phyloP scores from a whole-genome alignment of 1,140 invertebrate species.

The Helicoverpa zea region DNA sequence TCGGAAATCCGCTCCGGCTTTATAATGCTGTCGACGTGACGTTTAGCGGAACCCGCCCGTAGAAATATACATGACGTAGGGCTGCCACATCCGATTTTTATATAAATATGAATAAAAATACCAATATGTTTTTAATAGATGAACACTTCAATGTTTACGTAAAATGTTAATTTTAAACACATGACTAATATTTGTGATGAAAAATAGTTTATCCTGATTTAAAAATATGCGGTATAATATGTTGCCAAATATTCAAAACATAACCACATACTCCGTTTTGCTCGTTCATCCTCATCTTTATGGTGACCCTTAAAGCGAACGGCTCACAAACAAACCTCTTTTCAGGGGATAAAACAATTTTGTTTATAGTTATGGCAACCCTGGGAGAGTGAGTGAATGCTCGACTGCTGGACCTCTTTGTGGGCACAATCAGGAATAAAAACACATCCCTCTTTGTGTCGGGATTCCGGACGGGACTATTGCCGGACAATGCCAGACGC shows the following conservation, averaged over 20 bases:
- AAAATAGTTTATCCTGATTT: not conserved
- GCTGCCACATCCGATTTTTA: constrained; percentile 48
- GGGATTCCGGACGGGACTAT: constrained; percentile 53
- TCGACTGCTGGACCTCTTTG: constrained; percentile 73
- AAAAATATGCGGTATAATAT: not conserved
- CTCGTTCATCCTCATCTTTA: constrained; percentile 32
- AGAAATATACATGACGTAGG: constrained; percentile 61
- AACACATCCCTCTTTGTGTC: constrained; percentile 74
- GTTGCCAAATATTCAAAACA: not conserved
- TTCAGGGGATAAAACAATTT: constrained; percentile 47
- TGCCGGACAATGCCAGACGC: constrained; percentile 52
- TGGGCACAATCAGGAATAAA: constrained; percentile 77
- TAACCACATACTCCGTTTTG: not conserved
- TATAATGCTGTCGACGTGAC: constrained; percentile 71
- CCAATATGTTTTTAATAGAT: too few species aligned
- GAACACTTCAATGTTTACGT: not conserved
- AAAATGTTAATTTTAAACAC: not conserved
- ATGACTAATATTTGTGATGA: not conserved
- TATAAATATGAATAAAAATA: too few species aligned
- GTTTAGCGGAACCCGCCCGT: constrained; percentile 60
- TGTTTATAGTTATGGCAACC: constrained; percentile 60
- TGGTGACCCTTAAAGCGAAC: constrained; percentile 41
- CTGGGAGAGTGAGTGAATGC: constrained; percentile 66
- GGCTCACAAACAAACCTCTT: constrained; percentile 32
- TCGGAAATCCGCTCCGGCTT: constrained; percentile 73